Percentiles rank a stretch among this genome's conserved stretches.
phyloP scores from a whole-genome alignment of 2,113 vertebrate genomes.

The Catharus minimus region DNA sequence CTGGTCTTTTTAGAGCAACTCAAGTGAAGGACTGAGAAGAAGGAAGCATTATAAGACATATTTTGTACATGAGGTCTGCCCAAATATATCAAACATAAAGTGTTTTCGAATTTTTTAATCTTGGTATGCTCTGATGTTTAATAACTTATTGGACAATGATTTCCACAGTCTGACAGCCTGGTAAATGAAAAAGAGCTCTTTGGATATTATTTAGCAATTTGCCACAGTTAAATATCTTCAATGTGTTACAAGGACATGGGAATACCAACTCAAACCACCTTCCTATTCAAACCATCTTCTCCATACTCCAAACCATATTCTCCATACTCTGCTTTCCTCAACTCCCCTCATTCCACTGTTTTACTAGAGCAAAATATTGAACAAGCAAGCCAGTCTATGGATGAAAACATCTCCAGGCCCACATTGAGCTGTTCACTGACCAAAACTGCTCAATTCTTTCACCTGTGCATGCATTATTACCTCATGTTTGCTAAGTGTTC shows the following conservation, averaged over 20 bases:
- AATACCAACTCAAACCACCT: neutral
- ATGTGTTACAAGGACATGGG: neutral
- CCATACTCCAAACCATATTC: neutral
- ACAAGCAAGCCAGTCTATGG: neutral
- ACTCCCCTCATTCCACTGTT: accelerated
- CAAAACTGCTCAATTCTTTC: neutral
- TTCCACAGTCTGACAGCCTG: neutral
- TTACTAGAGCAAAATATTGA: neutral
- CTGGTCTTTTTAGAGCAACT: neutral
- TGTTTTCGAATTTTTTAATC: neutral
- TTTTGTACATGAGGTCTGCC: neutral
- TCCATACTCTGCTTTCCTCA: neutral
- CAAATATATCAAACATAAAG: neutral
- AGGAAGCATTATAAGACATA: accelerated
- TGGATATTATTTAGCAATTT: neutral
- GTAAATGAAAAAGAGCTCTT: neutral
- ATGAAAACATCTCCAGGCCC: neutral
- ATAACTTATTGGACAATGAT: neutral
- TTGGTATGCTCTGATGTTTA: neutral
- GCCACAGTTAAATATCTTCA: neutral
- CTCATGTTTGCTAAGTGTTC: neutral
- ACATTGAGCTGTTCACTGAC: accelerated
- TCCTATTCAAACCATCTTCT: neutral
- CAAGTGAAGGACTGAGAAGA: neutral
- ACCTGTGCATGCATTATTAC: neutral